Evolutionary conservation across 2,797 vertebrate genomes (phyloP), one percentile per base, ranked within the genome.

Genomic region (Arctocebus calabarensis): DNA sequence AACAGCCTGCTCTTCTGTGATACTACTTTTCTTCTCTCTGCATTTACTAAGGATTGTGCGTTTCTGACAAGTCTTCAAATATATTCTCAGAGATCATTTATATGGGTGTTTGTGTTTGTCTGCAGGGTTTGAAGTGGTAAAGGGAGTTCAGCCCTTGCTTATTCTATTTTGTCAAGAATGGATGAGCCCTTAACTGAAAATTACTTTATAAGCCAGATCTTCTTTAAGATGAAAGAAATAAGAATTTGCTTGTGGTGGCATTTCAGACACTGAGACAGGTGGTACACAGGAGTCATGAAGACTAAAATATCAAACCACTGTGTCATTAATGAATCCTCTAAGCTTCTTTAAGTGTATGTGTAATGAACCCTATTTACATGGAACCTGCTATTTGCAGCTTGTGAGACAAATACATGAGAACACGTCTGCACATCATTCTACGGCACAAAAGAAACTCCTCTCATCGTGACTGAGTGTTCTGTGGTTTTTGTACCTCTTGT

Each of bases 181-280:
- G 82, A 34, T 77, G 84, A 71, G 1, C 34, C 16, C 70, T 88
- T 84, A 84, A 22, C 6, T 85, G 23, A 92, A 84, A 94, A 79
- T 84, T 70, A 74, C 68, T 22, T 82, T 81, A 40, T 32, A 75
- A 37, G 22, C 17, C 34, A 92, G 32, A 57, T 75, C 10, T 16
- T n/a, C 23, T 95, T 68, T 84, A 88, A 88, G 43, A 85, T 91
- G n/a, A 82, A 91, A n/a, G 37, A 90, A 90, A 77, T 94, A 17
- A 55, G 4, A 88, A 43, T 57, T 94, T 22, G 29, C 40, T 73
- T 59, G 59, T 71, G 14, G 48, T 81, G 83, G 23, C 19, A 78
- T 95, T 90, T 96, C 17, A 64, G 55, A 88, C 52, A 68, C 5
- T 17, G 43, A 88, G 20, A 78, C 20, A 81, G 68, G 34, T 92